Base-by-base conservation (phyloP, 2,113 vertebrate species). In the Scartelaos histophorus region DNA sequence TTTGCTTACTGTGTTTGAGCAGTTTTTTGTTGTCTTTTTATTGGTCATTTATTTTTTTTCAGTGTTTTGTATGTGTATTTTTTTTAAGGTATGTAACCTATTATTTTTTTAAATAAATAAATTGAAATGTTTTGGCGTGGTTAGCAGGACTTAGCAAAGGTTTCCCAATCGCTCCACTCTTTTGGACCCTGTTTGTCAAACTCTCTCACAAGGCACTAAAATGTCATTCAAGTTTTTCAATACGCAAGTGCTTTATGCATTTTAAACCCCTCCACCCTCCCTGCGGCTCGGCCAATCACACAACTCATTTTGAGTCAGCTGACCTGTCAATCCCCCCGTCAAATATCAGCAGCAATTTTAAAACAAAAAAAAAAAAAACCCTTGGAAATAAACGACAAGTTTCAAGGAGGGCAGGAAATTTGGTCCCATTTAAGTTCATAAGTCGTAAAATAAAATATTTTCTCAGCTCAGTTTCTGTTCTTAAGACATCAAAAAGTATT, bases 151-250 rank as follows among this genome's bases (percentile, higher is more conserved):
- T 58, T 15, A 24, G 61, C 61, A 19, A 43, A 43, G 34, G 19
- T 10, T 12, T 24, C 16, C 61, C 61, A 64, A 38, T 38, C 34
- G 7, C 60, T 35, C 22, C 56, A 2, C 16, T 38, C 29, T 12
- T 43, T 64, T n/a, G 61, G 34, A 64, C 61, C 61, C 61, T 64
- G 61, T 66, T 66, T 22, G 35, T 66, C 38, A 22, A 45, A 47
- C 43, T 45, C 82, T 84, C 93, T 85, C 91, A 90, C 93, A 97
- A 98, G 97, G 96, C 96, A 98, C 96, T 94, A 93, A 90, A 85
- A 94, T 94, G 94, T 95, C 88, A 89, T 96, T 96, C 95, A 97
- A 95, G 95, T 96, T 94, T 95, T 89, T 92, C 81, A 57, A 71
- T 62, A 74, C 72, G 70, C 77, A 85, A 90, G 86, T 87, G 87